phyloP scores from a whole-genome alignment of 2,797 vertebrate genomes.

The Hemibagrus guttatus region DNA sequence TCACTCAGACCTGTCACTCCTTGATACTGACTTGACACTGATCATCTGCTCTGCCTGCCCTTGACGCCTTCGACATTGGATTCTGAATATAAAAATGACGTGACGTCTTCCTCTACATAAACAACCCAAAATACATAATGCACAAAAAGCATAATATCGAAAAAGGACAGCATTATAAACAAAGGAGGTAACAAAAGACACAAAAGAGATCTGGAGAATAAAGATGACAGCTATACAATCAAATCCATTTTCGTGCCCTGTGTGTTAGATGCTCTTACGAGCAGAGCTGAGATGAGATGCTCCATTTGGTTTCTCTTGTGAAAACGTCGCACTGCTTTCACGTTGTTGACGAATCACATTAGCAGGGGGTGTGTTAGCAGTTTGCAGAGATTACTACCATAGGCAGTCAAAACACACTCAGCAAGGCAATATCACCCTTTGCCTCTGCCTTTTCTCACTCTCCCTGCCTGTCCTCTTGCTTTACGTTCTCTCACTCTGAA shows the following conservation, averaged over 20 bases:
- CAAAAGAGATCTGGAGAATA: background rate
- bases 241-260: conserved; percentile 57
- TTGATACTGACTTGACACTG: conserved; percentile 34
- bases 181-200: background rate
- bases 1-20: conserved; percentile 22
- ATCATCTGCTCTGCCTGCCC: conserved; percentile 36
- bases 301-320: conserved; percentile 60
- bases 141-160: background rate
- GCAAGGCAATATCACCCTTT: conserved; percentile 27
- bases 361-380: conserved; percentile 53
- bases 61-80: background rate
- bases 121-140: background rate
- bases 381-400: conserved; percentile 63
- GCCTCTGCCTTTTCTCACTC: conserved; percentile 15
- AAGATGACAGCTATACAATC: conserved; percentile 45
- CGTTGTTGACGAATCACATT: conserved; percentile 69
- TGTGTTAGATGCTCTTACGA: conserved; percentile 24
- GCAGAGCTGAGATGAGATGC: conserved; percentile 47
- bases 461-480: conserved; percentile 6
- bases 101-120: background rate
- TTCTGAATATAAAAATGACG: conserved; percentile 21
- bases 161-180: background rate
- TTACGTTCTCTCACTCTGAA: conserved; percentile 23
- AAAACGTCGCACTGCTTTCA: conserved; percentile 56
- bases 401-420: conserved; percentile 55